Base-by-base conservation (phyloP, 2,113 vertebrate genomes). In the Recurvirostra avosetta region DNA sequence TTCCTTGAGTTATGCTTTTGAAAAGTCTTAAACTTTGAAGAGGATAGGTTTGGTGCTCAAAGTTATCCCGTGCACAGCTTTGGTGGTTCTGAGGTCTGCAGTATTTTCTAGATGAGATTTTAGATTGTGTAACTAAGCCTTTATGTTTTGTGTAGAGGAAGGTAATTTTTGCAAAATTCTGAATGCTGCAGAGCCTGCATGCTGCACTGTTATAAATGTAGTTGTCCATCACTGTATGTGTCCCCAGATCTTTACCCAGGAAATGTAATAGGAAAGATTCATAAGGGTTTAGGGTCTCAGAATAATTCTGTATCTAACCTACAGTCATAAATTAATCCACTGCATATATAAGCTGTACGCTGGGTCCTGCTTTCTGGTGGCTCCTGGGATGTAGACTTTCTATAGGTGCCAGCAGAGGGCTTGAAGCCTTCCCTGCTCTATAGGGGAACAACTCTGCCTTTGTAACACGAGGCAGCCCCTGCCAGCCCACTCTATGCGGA, bases 331-430 rank as follows among this genome's bases (percentile, higher is more conserved):
- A 55, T 16, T 0, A 75, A 53, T 8, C 18, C n/a, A 38, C 8
- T 27, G 18, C 43, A n/a, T 55, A 79, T 43, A 8, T 47, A 21
- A 81, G 2, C 23, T 56, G 27, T 32, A 7, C 0, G 2, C 23
- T 32, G 19, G 19, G 12, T 61, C 40, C 19, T 25, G 25, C 17
- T 47, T 66, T 49, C 50, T 61, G 32, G 18, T 21, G 58, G 43
- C 53, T 85, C 13, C n/a, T 15, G 49, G 45, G 30, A 29, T 50
- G 71, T 8, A 72, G 56, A 65, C 40, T 40, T 40, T 40, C 52
- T 22, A 4, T 10, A 34, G 74, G 19, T 82, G 90, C 77, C 87
- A 92, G 94, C 73, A 96, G 91, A 96, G 73, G 89, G 84, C 89
- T 82, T 4, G 12, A 47, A 75, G 80, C 52, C 30, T 12, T 43